Evolutionary conservation across 2,888 invertebrate species (phyloP).

Genomic region (Dicyrtoma fusca): DNA sequence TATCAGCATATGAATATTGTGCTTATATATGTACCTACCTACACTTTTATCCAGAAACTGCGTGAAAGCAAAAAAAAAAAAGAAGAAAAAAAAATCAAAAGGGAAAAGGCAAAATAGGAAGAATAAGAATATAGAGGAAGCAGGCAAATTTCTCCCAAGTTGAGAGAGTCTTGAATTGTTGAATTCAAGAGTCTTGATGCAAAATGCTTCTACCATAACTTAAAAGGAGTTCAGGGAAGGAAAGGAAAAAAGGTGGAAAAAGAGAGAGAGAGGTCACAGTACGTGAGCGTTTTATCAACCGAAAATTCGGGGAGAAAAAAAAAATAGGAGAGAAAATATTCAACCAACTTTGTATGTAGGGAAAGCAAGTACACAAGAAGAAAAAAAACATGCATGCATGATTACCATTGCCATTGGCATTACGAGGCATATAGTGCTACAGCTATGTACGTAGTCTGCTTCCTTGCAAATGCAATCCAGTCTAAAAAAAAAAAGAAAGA

Average conservation of each 20-base stretch:
- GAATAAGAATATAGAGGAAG: too few relatives aligned
- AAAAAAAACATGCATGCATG: too few relatives aligned
- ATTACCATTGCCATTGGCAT: too few relatives aligned
- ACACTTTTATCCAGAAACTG: neutral
- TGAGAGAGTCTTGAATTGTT: too few relatives aligned
- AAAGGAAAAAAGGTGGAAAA: conserved; percentile 25
- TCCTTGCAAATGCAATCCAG: too few relatives aligned
- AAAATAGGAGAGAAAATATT: neutral
- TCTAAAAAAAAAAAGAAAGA: too few relatives aligned
- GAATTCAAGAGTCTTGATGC: conserved; percentile 43
- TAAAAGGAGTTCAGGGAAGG: conserved; percentile 46
- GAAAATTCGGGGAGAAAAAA: conserved; percentile 5
- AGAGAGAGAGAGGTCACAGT: conserved; percentile 47
- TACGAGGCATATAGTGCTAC: too few relatives aligned
- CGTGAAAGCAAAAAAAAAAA: neutral
- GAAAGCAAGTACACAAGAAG: too few relatives aligned
- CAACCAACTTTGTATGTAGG: neutral
- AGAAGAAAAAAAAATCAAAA: conserved; percentile 3
- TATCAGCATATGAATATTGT: conserved; percentile 14
- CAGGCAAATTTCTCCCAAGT: conserved; percentile 46
- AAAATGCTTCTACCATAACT: conserved; percentile 48
- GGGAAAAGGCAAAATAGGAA: too few relatives aligned
- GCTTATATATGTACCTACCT: neutral
- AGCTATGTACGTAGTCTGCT: too few relatives aligned
- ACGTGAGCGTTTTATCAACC: conserved; percentile 54